Evolutionary conservation across 2,797 vertebrate species (phyloP), one percentile per base, ranked within the genome.

Genomic region (Mormyrops attenuatus): DNA sequence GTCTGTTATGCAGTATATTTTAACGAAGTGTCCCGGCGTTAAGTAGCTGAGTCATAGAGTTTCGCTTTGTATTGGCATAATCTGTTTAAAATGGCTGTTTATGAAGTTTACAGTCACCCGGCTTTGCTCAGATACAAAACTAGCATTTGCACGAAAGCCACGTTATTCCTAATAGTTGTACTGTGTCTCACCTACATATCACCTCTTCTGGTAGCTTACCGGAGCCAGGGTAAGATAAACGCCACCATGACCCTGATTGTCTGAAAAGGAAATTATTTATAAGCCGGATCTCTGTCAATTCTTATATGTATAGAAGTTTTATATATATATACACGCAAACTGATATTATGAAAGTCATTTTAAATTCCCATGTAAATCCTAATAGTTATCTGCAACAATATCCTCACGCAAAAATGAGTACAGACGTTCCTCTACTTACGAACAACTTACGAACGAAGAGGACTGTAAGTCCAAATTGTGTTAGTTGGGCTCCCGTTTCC

Each of bases 171-270:
- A 41, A 6, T 96, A 9, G 77, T 96, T 6, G 95, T 97, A 13
- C 90, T 96, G 22, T 93, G 89, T 47, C 96, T 99, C 15, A 99
- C 98, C 1, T 99, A 98, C 90, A 95, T 98, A 91, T 92, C 97
- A 0, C 98, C 98, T 17, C 94, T 99, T 91, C 95, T 99, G 53
- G 94, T 98, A 52, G 97, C 97, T 34, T 99, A 97, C 93, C 96
- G 98, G 89, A 99, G 97, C 94, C 97, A 99, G 93, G 98, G 98
- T 99, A 95, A 92, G 92, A 77, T 20, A 13, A 57, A 41, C 77
- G 38, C 8, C 85, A 22, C 50, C 26, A 57, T 38, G 22, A 30
- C 44, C n/a, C 50, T n/a, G 22, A 50, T 20, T 52, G 53, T 1
- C 26, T 53, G 55, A 49, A 85, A 30, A 34, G 5, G 5, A 22